phyloP scores from a whole-genome alignment of 2,888 invertebrate species.

The Andrena fulva region DNA sequence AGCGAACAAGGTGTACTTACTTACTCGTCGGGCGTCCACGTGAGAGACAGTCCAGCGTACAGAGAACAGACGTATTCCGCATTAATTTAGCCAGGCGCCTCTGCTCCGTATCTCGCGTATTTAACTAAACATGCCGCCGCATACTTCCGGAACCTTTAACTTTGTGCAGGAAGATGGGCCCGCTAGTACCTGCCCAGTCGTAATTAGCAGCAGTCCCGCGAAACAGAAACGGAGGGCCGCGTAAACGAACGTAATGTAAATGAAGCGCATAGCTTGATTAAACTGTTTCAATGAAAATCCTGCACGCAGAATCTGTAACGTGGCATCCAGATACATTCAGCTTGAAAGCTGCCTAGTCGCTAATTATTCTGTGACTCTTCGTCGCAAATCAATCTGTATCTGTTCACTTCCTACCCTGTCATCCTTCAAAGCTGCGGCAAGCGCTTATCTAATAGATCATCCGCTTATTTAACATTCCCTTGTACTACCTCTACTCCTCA shows the following conservation, averaged over 20 bases:
- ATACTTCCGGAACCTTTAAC: constrained; percentile 42
- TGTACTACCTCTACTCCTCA: no score
- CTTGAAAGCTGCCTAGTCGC: neutral
- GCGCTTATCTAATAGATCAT: no score
- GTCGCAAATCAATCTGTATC: no score
- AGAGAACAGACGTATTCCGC: constrained; percentile 41
- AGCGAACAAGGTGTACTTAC: constrained; percentile 14
- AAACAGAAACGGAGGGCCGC: constrained; percentile 8
- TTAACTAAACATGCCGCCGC: constrained; percentile 40
- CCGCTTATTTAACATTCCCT: no score
- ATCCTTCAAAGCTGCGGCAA: no score
- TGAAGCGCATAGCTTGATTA: constrained; percentile 32
- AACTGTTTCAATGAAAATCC: constrained; percentile 22
- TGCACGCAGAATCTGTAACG: neutral
- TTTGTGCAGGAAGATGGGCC: constrained; percentile 24
- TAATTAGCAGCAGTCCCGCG: constrained; percentile 31
- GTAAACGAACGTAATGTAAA: constrained; percentile 21
- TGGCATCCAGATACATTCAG: constrained; percentile 7
- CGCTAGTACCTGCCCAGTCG: neutral
- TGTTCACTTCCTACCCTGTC: no score
- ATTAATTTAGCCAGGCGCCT: constrained; percentile 43
- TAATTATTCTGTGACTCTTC: neutral
- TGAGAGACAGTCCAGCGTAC: constrained; percentile 39
- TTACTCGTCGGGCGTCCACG: constrained; percentile 32
- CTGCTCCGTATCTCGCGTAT: constrained; percentile 30